A percentile compares a stretch with the other conserved stretches of the same genome.
These are phyloP conservation scores for Bombus waltoni DNA, from an alignment of 1,140 invertebrate genomes.

Conservation along the genomic window DNA sequence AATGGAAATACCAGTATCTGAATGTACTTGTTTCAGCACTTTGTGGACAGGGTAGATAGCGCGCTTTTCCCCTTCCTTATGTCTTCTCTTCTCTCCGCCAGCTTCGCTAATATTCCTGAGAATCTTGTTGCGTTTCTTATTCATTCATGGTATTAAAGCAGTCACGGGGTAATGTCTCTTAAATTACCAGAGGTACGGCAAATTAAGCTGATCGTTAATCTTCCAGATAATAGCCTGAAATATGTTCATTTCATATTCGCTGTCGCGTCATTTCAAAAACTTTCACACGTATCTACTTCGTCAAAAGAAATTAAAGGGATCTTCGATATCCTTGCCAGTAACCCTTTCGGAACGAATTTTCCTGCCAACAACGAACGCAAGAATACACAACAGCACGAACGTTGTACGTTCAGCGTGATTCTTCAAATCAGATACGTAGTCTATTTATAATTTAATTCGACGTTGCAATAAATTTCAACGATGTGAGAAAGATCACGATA, in stretches of 20 bases:
- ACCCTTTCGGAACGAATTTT: too few relatives aligned
- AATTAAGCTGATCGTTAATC: constrained; percentile 6
- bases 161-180: background rate
- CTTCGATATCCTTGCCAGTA: too few relatives aligned
- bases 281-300: background rate
- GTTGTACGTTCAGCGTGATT: too few relatives aligned
- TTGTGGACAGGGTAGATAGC: constrained; percentile 25
- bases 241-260: background rate
- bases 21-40: constrained; percentile 34
- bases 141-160: constrained; percentile 7
- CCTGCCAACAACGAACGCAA: too few relatives aligned
- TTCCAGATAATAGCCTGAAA: background rate
- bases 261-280: background rate
- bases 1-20: constrained; percentile 35
- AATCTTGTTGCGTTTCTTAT: constrained; percentile 6
- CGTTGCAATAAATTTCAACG: too few relatives aligned
- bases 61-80: background rate
- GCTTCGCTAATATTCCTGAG: constrained; percentile 15
- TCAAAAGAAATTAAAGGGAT: background rate
- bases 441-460: too few relatives aligned
- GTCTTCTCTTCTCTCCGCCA: background rate
- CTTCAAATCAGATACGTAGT: too few relatives aligned
- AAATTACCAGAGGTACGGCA: background rate
- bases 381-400: too few relatives aligned
- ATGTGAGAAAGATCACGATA: too few relatives aligned